These are phyloP conservation scores for Meloidogyne chitwoodi DNA, from an alignment of 1,140 invertebrate species.

Conservation along the genomic window DNA sequence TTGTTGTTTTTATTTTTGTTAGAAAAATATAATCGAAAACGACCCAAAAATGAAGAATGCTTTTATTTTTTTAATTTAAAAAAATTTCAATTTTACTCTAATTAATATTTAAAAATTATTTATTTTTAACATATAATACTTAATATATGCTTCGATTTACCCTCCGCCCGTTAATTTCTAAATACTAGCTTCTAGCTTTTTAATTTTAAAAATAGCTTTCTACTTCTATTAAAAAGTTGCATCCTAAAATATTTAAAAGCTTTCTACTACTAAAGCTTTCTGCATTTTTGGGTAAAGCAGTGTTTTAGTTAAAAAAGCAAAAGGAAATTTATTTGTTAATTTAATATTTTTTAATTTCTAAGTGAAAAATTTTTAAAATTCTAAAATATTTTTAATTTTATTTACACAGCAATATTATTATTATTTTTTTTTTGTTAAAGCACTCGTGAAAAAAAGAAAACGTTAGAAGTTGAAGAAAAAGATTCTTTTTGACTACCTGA, in stretches of 20 bases:
- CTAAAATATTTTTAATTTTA: not conserved
- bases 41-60: conserved; percentile 3
- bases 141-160: not conserved
- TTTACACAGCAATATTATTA: not conserved
- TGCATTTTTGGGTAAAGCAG: not conserved
- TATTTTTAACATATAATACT: not conserved
- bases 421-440: not conserved
- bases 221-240: not conserved
- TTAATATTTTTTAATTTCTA: not conserved
- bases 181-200: not conserved
- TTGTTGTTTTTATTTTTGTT: not conserved
- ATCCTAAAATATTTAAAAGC: not conserved
- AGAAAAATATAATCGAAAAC: not conserved
- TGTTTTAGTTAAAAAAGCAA: not conserved
- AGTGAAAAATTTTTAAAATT: not conserved
- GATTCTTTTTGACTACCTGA: conserved; percentile 35
- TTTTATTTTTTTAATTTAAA: not conserved
- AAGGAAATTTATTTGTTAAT: too few relatives aligned
- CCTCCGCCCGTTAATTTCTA: not conserved
- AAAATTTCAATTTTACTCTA: not conserved
- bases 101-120: not conserved
- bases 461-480: conserved; percentile 9
- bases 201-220: not conserved
- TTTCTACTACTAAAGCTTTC: not conserved
- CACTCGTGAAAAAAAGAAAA: not conserved